Base-by-base conservation (phyloP, 2,113 vertebrate genomes). In the Salvelinus fontinalis region DNA sequence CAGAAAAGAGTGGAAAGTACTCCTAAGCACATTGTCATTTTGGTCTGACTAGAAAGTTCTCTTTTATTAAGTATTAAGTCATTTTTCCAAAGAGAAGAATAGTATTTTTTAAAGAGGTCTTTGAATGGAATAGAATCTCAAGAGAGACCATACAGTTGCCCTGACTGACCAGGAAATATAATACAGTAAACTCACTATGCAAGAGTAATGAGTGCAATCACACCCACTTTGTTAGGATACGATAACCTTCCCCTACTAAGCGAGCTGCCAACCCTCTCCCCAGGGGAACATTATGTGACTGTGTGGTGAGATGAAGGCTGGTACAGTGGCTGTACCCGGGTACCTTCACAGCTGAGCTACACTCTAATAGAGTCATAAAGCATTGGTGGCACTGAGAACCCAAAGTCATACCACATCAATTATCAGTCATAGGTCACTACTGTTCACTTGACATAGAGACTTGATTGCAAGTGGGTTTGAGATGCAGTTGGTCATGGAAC, bases 131-230 rank as follows among this genome's bases (percentile, higher is more conserved):
- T 14, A 5, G 51, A 18, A 54, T 18, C 51, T 62, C 20, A 62
- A 62, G n/a, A 16, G 59, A 22, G n/a, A 16, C 16, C 13, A 13
- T 24, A 24, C n/a, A 16, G 16, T 22, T 20, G 4, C 6, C 59
- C 59, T n/a, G 59, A 22, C 59, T 62, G 59, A 62, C 59, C n/a
- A 62, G 59, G 59, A n/a, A n/a, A n/a, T 24, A 22, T 11, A 22
- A 22, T 9, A 62, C 9, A 62, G 59, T 9, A 14, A n/a, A 22
- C 29, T 60, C 11, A n/a, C 29, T 12, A 39, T 34, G 20, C 5
- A 60, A 3, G 29, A 73, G 54, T 44, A 48, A 74, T 54, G 39
- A 75, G 24, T 66, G 62, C 11, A 67, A 34, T 75, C 39, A 11
- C 34, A 54, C 57, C 48, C 44, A 18, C 14, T 9, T 16, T 51